Evolutionary conservation across 2,888 invertebrate genomes (phyloP).

Genomic region (Tetragonula carbonaria): DNA sequence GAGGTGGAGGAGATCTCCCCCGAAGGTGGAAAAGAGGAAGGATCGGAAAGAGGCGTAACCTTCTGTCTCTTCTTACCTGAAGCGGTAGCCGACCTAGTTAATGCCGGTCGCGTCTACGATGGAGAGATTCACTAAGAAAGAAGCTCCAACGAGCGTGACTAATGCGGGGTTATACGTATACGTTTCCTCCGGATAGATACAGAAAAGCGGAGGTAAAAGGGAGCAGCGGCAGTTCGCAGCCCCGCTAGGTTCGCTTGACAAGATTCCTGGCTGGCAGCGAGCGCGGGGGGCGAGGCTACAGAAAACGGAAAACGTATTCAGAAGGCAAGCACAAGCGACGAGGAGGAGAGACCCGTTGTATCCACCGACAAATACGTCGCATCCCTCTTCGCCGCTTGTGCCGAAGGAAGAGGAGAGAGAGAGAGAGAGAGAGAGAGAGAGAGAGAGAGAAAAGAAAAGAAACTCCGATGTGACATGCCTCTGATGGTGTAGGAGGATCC

Average conservation of each 20-base stretch:
- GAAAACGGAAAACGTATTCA: slow-evolving; percentile 63
- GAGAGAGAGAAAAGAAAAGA: background rate
- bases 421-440: too few relatives aligned
- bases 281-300: slow-evolving; percentile 28
- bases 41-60: slow-evolving; percentile 46
- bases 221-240: slow-evolving; percentile 29
- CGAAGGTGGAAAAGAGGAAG: slow-evolving; percentile 28
- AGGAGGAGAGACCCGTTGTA: slow-evolving; percentile 47
- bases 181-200: slow-evolving; percentile 48
- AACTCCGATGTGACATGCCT: slow-evolving; percentile 4
- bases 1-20: background rate
- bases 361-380: slow-evolving; percentile 73
- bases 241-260: slow-evolving; percentile 44
- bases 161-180: slow-evolving; percentile 69
- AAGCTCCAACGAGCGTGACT: slow-evolving; percentile 74
- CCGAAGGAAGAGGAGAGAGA: slow-evolving; percentile 33
- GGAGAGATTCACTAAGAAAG: slow-evolving; percentile 69
- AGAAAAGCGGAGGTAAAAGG: slow-evolving; percentile 37
- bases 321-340: slow-evolving; percentile 50
- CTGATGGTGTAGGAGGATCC: background rate
- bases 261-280: slow-evolving; percentile 43
- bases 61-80: slow-evolving; percentile 38
- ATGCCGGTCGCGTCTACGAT: slow-evolving; percentile 65
- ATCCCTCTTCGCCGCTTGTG: slow-evolving; percentile 64
- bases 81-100: slow-evolving; percentile 59